Conservation (phyloP, 2,888 invertebrate species). For the Cryptus armator region DNA sequence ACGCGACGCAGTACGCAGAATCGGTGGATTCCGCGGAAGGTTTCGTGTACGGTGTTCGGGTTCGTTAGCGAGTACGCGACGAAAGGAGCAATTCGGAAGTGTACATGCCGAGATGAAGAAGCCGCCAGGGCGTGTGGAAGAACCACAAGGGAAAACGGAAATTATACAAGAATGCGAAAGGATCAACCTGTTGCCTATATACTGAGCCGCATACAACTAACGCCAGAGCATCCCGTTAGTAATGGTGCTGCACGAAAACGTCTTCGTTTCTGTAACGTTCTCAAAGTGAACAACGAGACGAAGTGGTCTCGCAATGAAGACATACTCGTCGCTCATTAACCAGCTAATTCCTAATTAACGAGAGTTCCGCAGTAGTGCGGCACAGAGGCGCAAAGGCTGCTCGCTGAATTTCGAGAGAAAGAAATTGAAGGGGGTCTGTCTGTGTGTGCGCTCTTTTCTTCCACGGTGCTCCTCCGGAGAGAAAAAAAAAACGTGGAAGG, state of each 20-base stretch:
- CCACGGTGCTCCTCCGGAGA: background rate
- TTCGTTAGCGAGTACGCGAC: constrained; percentile 49
- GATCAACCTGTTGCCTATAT: constrained; percentile 60
- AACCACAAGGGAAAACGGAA: background rate
- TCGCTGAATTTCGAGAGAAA: constrained; percentile 57
- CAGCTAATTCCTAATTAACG: constrained; percentile 65
- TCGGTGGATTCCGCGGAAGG: constrained; percentile 20
- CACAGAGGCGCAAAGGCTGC: background rate
- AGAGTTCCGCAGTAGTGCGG: constrained; percentile 39
- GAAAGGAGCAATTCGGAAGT: background rate
- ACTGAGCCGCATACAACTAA: background rate
- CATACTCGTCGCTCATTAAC: constrained; percentile 60
- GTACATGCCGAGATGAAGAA: constrained; percentile 8
- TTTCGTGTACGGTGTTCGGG: constrained; percentile 12
- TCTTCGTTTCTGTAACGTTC: background rate
- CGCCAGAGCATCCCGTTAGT: background rate
- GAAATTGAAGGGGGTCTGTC: constrained; percentile 49
- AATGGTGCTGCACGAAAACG: background rate
- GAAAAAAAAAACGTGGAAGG: background rate
- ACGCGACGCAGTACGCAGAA: constrained; percentile 36
- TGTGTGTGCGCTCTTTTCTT: constrained; percentile 4
- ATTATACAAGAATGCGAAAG: constrained; percentile 51
- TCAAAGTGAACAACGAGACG: constrained; percentile 29
- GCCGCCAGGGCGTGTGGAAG: background rate
- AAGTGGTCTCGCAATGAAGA: constrained; percentile 55